Base-by-base conservation (phyloP, 2,888 invertebrate species). In the Anthoptus insignis region DNA sequence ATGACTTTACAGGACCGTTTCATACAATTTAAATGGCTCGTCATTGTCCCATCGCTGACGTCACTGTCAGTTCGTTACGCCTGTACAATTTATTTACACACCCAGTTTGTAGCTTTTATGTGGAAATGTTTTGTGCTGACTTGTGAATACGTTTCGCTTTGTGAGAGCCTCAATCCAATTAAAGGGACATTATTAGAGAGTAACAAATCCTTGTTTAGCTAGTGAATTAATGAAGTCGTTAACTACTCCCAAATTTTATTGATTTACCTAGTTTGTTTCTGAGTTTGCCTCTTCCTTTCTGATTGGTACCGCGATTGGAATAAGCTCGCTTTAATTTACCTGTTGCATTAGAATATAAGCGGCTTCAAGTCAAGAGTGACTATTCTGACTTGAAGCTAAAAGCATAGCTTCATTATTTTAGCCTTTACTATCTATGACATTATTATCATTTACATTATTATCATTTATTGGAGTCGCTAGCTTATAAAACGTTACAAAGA, bases 1-100 rank as follows among this genome's bases (percentile, higher is more conserved):
- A 47, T 39, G 56, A 64, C 65, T 63, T 65, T 27, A 59, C 63
- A 54, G 53, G 53, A 53, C 56, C 59, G 59, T 64, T 53, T 64
- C 66, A 67, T 69, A 63, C 64, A 67, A 70, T 70, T 49, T 65
- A 59, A 70, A 66, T 66, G 64, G 27, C 11, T 21, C 58, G 52
- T 67, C 64, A 65, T 61, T 60, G 64, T 66, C 21, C 37, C 19
- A 58, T 27, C 9, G 29, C 32, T 27, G 49, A 60, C 53, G 54
- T 61, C 34, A 34, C 29, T 22, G 37, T 9, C 29, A 49, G 63
- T 56, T 64, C 32, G 58, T 58, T 64, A 64, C 24, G 58, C 39
- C 49, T 37, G 13, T 63, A 53, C 60, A 60, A 60, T 60, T 60
- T 60, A 60, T 59, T 59, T 59, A 59, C 59, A 59, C 27, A 52